Evolutionary conservation across 2,888 invertebrate species (phyloP).

Genomic region (Hedya salicella): DNA sequence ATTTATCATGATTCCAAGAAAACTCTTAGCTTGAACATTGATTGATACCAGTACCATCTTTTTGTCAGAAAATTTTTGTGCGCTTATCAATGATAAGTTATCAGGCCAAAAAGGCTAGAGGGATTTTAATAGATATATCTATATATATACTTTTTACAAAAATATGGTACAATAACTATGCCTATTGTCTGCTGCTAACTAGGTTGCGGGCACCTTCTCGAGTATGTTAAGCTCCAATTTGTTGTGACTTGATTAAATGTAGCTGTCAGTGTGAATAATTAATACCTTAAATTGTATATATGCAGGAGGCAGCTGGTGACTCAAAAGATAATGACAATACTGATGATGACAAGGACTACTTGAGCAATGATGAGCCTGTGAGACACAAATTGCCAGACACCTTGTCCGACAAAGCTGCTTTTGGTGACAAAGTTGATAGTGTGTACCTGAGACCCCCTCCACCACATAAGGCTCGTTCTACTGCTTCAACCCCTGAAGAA

Average conservation of each 20-base stretch:
- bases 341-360: conserved; percentile 57
- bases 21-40: no score
- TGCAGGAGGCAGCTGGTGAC: conserved; percentile 70
- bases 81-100: no score
- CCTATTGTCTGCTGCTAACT: no score
- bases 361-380: conserved; percentile 60
- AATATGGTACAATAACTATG: no score
- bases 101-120: no score
- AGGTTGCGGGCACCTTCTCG: no score
- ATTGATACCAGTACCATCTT: no score
- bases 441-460: conserved; percentile 65
- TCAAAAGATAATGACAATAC: conserved; percentile 53
- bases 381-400: conserved; percentile 53
- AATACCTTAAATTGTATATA: not conserved
- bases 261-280: not conserved
- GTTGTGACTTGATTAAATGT: not conserved
- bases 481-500: conserved; percentile 72
- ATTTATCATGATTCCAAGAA: no score
- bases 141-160: no score
- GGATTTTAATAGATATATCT: no score
- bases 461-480: conserved; percentile 61
- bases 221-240: no score
- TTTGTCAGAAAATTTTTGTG: no score
- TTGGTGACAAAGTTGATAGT: conserved; percentile 73
- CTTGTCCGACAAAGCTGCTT: conserved; percentile 57